These are phyloP conservation scores for Amniataba percoides DNA, from an alignment of 2,797 vertebrate genomes.

Conservation along the genomic window DNA sequence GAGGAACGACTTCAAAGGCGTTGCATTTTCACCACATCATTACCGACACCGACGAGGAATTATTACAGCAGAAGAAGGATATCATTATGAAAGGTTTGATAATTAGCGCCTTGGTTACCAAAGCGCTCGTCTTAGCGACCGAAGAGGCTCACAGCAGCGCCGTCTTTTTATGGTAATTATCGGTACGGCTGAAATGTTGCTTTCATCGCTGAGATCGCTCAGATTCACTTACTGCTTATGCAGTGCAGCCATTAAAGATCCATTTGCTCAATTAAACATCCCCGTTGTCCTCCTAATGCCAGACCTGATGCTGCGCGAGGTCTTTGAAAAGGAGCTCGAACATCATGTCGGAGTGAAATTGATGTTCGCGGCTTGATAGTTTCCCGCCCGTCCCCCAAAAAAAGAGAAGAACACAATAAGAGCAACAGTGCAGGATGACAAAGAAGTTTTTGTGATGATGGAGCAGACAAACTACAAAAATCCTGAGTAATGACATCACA, in stretches of 20 bases:
- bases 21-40: conserved; percentile 7
- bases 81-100: conserved; percentile 23
- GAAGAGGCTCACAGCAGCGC: conserved; percentile 9
- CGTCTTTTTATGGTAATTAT: conserved; percentile 31
- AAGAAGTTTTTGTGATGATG: conserved; percentile 33
- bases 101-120: conserved; percentile 56
- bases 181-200: conserved; percentile 20
- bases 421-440: conserved; percentile 31
- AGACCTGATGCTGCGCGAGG: conserved; percentile 12
- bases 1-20: background rate
- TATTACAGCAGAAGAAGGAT: background rate
- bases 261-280: conserved; percentile 22
- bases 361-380: background rate
- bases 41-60: conserved; percentile 5
- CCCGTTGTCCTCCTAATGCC: conserved; percentile 29
- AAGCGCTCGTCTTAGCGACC: conserved; percentile 44
- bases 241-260: conserved; percentile 33
- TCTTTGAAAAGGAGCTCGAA: conserved; percentile 7
- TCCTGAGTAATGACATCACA: background rate
- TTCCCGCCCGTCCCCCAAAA: conserved; percentile 6
- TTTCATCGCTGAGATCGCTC: conserved; percentile 30
- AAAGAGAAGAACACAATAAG: background rate
- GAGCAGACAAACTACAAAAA: conserved; percentile 13
- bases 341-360: conserved; percentile 9
- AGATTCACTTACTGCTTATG: conserved; percentile 49